Evolutionary conservation across 2,113 vertebrate genomes (phyloP).

Genomic region (Rutilus rutilus): DNA sequence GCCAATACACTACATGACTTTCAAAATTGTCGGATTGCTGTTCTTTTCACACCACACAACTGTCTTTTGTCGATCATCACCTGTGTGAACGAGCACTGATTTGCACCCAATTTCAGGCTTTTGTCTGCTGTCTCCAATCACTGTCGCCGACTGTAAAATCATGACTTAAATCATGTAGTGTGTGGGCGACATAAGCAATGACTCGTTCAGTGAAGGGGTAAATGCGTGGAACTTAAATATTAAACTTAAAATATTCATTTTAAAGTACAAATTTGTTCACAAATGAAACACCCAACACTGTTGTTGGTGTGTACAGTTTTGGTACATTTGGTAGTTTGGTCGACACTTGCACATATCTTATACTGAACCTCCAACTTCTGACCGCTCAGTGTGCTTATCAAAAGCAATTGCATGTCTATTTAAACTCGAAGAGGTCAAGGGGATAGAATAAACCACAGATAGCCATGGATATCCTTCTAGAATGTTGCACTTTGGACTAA

Average conservation of each 20-base stretch:
- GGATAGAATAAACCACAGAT: neutral
- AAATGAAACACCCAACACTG: neutral
- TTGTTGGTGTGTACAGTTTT: neutral
- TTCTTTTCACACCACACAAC: too few species aligned
- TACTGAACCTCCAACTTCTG: neutral
- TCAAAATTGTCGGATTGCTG: too few species aligned
- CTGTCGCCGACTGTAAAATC: neutral
- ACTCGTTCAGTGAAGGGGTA: neutral
- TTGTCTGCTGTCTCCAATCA: neutral
- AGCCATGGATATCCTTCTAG: neutral
- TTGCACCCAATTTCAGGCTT: too few species aligned
- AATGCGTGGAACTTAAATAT: neutral
- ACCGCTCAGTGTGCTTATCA: neutral
- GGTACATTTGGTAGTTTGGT: neutral
- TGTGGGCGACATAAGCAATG: neutral
- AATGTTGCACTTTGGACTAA: constrained; percentile 15
- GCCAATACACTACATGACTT: too few species aligned
- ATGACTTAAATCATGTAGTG: neutral
- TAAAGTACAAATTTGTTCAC: neutral
- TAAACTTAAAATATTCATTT: neutral
- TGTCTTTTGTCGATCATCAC: too few species aligned
- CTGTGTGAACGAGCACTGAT: too few species aligned
- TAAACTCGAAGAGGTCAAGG: neutral
- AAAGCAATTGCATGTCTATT: neutral
- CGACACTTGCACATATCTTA: neutral